Base-by-base conservation (phyloP, 2,797 vertebrate species). In the Triplophysa yarkandensis region DNA sequence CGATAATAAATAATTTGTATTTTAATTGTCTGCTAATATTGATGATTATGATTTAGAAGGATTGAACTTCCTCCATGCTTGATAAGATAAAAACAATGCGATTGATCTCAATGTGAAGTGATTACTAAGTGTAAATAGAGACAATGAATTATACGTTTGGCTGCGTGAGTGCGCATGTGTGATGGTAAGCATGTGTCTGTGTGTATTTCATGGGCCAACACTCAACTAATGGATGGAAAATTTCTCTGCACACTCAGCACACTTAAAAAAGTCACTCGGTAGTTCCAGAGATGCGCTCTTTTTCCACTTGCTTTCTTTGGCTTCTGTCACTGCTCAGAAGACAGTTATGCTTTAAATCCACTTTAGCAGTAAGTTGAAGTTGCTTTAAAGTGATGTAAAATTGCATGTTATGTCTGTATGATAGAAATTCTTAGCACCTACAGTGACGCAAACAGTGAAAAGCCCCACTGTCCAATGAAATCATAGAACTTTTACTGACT, bases 71-170 rank as follows among this genome's bases (percentile, higher is more conserved):
- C 48, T 65, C 5, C 16, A 34, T 61, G 25, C 65, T 80, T 75
- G 8, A 83, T 78, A 83, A 43, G 82, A 83, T 60, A 55, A 83
- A 80, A 85, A 77, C 77, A 74, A 80, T 81, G 82, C 79, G 76
- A 74, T 55, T 60, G 70, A 75, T 82, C 50, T 77, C 66, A 83
- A 88, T 90, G 81, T 86, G 81, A 88, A 87, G 71, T 19, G 82
- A 88, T 90, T 88, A 87, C 82, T 90, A 89, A 91, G 86, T 86
- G 84, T 86, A 90, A 84, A 90, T 88, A 86, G 90, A 85, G 85
- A 88, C 88, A 90, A 81, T 84, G 82, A 88, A 81, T 55, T 77
- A 52, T 67, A 27, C 50, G 52, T 60, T 32, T 41, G 9, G 17
- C 17, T 60, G 52, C 60, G 21, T 58, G 71, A 41, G 36, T 52